Evolutionary conservation across 92 coral and sea anemone genomes (phyloP), one percentile per base, ranked within the genome.

Genomic region (Phymanthus crucifer): DNA sequence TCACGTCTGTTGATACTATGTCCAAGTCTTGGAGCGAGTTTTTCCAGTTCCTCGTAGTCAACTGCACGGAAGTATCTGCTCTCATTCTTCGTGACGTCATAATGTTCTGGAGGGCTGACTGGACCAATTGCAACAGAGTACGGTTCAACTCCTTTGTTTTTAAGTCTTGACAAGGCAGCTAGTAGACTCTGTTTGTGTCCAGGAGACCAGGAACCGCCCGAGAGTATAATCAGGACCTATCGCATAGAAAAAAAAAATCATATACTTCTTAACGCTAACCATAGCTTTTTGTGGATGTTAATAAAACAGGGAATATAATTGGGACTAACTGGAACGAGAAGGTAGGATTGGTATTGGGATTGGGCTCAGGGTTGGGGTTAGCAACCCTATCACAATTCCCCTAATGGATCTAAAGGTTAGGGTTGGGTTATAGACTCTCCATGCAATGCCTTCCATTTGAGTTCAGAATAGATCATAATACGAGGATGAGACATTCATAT

Each of bases 201-300:
- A 23, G 82, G 58, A 6, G 89, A 82, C 96, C 96, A 91, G 65
- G 87, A 74, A 34, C 91, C 96, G 36, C 88, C 83, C n/a, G 90
- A 89, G 29, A 86, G 36, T 40, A 91, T 57, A 50, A 91, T 82
- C 35, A 91, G 87, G 58, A 78, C 75, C 96, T 91, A 50, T 23
- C 11, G 27, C 64, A n/a, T n/a, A 32, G 32, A 46, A 27, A 29
- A 65, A 7, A 19, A 7, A 9, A 40, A 23, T 19, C n/a, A 2
- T 37, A 8, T 21, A 23, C 33, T 32, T 36, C 21, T 21, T 18
- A 31, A 24, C 7, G 0, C 14, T 38, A 3, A 9, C n/a, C 5
- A n/a, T n/a, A n/a, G n/a, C n/a, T n/a, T n/a, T n/a, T n/a, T 27
- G 38, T 10, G 17, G 52, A 32, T 14, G 29, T 40, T 38, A n/a